Evolutionary conservation across 2,113 vertebrate genomes (phyloP), one percentile per base, ranked within the genome.

Genomic region (Aldabrachelys gigantea): DNA sequence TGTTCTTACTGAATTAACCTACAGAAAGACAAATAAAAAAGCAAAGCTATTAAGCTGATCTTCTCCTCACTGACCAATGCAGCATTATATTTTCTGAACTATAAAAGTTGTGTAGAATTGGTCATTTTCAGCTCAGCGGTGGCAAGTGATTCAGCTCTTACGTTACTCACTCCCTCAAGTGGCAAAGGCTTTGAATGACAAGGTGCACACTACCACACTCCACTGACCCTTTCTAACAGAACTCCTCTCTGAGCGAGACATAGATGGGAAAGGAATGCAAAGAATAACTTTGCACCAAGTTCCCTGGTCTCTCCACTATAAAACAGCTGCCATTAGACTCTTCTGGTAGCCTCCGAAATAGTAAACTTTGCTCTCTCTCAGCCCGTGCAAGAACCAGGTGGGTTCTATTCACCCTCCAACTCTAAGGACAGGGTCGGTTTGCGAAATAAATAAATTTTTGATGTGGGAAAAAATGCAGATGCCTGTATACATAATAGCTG

Each of bases 1-100:
- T 76, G 62, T 96, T 97, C 97, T 98, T 91, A 98, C 94, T 11
- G 92, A 91, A 90, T 94, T 97, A 96, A 98, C 97, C 98, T 98
- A 96, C 2, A 59, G 96, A 96, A 84, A 97, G 93, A 98, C 91
- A 91, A 92, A 98, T 54, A 98, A 96, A 80, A 25, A 95, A 96
- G 89, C 44, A 80, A 88, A 19, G 94, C 95, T 92, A 69, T 79
- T 47, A 93, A 50, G 81, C 19, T 38, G 41, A 91, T 87, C 27
- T 29, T n/a, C 25, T 25, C 47, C 80, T 13, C 1, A 38, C 9
- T 17, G 87, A 29, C 0, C 1, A 38, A 1, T 35, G 89, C 56
- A 25, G 78, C 3, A 49, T 2, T 57, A 10, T 35, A 52, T n/a
- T n/a, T 56, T 72, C 10, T 24, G 79, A 80, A 52, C 31, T 11